Conservation (phyloP, 1,140 invertebrate species). For the Phthorimaea operculella region DNA sequence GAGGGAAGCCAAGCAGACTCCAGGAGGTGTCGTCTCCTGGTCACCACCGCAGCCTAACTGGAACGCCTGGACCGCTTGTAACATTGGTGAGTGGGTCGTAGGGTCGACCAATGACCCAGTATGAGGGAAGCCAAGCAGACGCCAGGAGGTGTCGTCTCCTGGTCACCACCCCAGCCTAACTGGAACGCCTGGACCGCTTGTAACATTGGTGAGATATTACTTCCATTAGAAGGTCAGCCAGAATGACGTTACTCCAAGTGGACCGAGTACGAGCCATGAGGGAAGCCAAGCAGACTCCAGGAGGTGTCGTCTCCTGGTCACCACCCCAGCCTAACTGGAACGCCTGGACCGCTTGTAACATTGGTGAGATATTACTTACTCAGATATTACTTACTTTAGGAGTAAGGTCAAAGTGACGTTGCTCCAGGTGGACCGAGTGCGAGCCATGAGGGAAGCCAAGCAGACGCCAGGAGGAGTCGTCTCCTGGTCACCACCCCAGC, state of each 20-base stretch:
- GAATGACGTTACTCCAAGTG: constrained; percentile 38
- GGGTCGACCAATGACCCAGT: too few species aligned
- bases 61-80: constrained; percentile 95
- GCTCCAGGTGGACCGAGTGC: constrained; percentile 42
- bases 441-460: constrained; percentile 42
- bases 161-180: constrained; percentile 94
- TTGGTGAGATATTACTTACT: too few species aligned
- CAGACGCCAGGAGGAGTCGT: constrained; percentile 80
- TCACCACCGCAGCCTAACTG: constrained; percentile 94
- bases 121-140: too few species aligned
- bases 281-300: constrained; percentile 59
- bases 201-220: constrained; percentile 88
- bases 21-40: constrained; percentile 90
- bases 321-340: constrained; percentile 97
- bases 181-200: constrained; percentile 97
- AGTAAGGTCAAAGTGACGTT: constrained; percentile 31
- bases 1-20: too few species aligned
- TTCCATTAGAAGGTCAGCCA: too few species aligned
- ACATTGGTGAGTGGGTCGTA: constrained; percentile 74
- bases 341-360: constrained; percentile 93
- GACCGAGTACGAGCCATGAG: constrained; percentile 48
- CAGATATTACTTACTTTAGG: constrained; percentile 10
- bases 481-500: constrained; percentile 93
- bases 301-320: constrained; percentile 92
- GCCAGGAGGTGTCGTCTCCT: constrained; percentile 84